A percentile compares a stretch with the other conserved stretches of the same genome.
Conservation (phyloP, 30 jellyfish, hydroid and myxozoan species). For the Clytia hemisphaerica region DNA sequence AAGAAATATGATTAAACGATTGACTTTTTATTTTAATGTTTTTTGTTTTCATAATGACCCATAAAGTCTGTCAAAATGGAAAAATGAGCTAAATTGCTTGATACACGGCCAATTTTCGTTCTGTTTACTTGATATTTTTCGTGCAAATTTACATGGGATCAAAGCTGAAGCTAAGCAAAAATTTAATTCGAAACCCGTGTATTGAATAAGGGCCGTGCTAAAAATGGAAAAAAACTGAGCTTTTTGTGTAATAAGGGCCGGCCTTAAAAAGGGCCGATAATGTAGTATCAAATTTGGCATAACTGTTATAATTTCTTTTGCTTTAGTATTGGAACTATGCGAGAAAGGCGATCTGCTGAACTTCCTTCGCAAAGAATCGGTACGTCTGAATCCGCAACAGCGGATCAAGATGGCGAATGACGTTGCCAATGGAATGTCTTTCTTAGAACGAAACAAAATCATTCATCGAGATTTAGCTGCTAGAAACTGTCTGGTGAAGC, state of each 20-base stretch:
- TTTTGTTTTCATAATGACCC: too few species aligned
- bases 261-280: background rate
- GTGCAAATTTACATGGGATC: too few species aligned
- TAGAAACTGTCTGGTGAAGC: conserved; percentile 69
- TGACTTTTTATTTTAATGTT: too few species aligned
- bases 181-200: too few species aligned
- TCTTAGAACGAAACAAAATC: conserved; percentile 58
- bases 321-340: conserved; percentile 71
- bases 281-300: background rate
- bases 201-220: too few species aligned
- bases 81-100: too few species aligned
- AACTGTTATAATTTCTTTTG: background rate
- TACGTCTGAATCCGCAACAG: conserved; percentile 25
- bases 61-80: too few species aligned
- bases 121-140: too few species aligned
- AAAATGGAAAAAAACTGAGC: too few species aligned
- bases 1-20: too few species aligned
- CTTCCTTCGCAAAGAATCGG: conserved; percentile 53
- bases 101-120: too few species aligned
- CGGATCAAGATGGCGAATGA: conserved; percentile 47
- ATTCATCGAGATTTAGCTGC: conserved; percentile 95
- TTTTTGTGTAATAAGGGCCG: background rate
- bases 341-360: conserved; percentile 73
- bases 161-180: too few species aligned
- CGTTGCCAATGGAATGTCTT: conserved; percentile 80